These are phyloP conservation scores for Cochlearius cochlearius DNA, from an alignment of 2,113 vertebrate species.

Conservation along the genomic window DNA sequence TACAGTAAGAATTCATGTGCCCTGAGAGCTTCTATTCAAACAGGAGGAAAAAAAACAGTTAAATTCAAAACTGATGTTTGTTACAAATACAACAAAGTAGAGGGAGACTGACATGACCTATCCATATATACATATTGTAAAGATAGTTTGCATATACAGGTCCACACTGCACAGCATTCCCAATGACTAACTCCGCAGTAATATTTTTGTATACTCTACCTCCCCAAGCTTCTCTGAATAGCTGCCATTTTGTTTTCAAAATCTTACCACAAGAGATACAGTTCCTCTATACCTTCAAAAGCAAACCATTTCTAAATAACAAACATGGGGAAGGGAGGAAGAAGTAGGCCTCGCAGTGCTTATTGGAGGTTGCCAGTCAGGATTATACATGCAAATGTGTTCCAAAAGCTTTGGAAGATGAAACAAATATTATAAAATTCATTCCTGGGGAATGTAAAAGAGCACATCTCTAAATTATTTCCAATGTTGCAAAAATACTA, in stretches of 20 bases:
- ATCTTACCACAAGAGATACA: neutral
- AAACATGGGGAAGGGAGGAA: neutral
- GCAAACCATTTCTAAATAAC: neutral
- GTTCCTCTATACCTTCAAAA: neutral
- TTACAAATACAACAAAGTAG: neutral
- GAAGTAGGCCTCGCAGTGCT: neutral
- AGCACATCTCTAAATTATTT: neutral
- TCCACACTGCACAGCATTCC: neutral
- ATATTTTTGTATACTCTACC: neutral
- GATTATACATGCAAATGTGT: neutral
- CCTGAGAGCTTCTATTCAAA: neutral
- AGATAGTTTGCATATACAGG: neutral
- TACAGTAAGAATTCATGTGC: neutral
- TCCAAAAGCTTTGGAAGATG: neutral
- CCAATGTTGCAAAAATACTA: neutral
- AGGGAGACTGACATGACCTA: neutral
- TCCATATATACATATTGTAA: neutral
- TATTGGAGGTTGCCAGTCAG: neutral
- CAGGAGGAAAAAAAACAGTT: neutral
- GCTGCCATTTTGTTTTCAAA: neutral
- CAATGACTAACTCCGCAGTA: neutral
- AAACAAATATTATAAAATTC: neutral
- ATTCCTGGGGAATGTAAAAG: neutral
- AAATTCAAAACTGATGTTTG: neutral
- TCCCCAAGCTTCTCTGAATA: neutral